Evolutionary conservation across 2,888 invertebrate species (phyloP).

Genomic region (Protonemura montana): DNA sequence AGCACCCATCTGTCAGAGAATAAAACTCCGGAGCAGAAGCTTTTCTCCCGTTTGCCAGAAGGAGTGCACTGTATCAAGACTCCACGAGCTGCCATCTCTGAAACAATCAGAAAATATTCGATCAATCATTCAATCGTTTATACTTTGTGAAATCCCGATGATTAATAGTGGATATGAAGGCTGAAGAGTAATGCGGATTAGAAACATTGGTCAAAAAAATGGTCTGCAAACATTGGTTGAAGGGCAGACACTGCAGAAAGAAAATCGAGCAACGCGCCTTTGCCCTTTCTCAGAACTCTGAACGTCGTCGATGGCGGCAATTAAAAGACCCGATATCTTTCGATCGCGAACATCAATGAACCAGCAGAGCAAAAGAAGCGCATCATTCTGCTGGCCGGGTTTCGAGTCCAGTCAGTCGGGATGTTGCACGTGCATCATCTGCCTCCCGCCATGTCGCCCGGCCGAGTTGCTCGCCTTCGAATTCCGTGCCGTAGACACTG

Average conservation of each 20-base stretch:
- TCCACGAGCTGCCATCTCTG: conserved; percentile 32
- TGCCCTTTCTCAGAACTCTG: neutral
- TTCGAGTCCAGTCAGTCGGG: neutral
- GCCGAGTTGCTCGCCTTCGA: neutral
- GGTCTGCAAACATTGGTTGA: neutral
- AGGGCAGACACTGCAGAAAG: neutral
- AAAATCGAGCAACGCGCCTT: neutral
- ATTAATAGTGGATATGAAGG: neutral
- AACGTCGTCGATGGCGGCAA: neutral
- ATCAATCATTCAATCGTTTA: neutral
- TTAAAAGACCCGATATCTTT: neutral
- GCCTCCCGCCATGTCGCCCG: neutral
- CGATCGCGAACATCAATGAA: neutral
- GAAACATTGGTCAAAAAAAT: neutral
- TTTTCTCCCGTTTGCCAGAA: neutral
- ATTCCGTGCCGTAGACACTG: neutral
- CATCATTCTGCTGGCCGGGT: too few species aligned
- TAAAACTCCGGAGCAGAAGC: conserved; percentile 26
- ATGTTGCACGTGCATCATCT: neutral
- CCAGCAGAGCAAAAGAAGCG: neutral
- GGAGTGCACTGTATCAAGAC: conserved; percentile 21
- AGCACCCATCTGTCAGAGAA: conserved; percentile 21
- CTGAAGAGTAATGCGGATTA: neutral
- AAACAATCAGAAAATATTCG: conserved; percentile 13
- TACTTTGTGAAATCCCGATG: neutral